Evolutionary conservation across 35 echinoderm and acorn worm species (phyloP).

Genomic region (Apostichopus japonicus): DNA sequence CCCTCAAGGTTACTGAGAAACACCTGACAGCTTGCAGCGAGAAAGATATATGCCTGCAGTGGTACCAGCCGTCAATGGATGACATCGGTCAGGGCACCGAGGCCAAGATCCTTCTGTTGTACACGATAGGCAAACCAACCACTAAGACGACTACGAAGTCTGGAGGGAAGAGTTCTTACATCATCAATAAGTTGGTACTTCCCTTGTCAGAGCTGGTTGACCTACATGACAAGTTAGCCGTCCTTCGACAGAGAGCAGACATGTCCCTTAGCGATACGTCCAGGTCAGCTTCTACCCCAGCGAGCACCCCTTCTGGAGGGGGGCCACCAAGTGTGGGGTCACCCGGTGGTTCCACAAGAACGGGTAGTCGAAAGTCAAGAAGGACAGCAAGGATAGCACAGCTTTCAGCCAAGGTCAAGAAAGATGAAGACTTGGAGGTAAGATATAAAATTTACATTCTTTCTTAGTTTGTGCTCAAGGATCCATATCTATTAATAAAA

Average conservation of each 20-base stretch:
- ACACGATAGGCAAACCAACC: conserved; percentile 59
- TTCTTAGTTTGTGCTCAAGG: no score
- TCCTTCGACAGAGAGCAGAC: conserved; percentile 82
- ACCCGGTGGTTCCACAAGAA: not conserved
- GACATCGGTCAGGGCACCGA: conserved; percentile 2
- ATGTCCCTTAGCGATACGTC: conserved; percentile 76
- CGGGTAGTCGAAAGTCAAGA: conserved; percentile 76
- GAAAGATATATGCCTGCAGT: conserved; percentile 88
- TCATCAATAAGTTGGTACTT: conserved; percentile 59
- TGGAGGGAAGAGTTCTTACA: conserved; percentile 10
- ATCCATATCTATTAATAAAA: no score
- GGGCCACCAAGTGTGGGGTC: conserved; percentile 33
- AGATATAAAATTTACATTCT: not conserved
- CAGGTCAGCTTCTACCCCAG: conserved; percentile 60
- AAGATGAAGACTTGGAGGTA: conserved; percentile 97
- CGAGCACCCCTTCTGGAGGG: not conserved
- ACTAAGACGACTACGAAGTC: conserved; percentile 34
- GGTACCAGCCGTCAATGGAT: conserved; percentile 83
- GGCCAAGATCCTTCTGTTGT: conserved; percentile 66
- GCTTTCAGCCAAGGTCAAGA: conserved; percentile 90
- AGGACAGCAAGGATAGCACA: conserved; percentile 87
- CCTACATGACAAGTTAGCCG: conserved; percentile 78
- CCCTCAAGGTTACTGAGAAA: conserved; percentile 59
- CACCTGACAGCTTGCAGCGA: conserved; percentile 32
- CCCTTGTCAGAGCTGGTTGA: conserved; percentile 61